These are phyloP conservation scores for Craterocephalus amniculus DNA, from an alignment of 2,797 vertebrate species.

Conservation along the genomic window DNA sequence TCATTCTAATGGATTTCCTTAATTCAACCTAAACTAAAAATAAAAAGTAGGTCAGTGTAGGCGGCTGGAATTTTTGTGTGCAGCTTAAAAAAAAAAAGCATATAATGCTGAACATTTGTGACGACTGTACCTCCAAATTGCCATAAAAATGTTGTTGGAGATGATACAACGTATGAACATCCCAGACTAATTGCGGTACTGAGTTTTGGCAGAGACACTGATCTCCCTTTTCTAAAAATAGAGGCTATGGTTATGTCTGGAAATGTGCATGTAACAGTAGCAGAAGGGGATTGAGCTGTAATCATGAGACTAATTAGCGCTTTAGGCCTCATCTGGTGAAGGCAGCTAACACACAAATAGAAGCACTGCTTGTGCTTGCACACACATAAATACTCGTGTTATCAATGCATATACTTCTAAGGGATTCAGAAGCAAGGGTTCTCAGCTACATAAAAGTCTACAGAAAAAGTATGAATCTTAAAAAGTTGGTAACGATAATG, in stretches of 20 bases:
- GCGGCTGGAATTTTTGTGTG: not conserved
- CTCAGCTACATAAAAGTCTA: conserved; percentile 2
- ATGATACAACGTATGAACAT: conserved; percentile 23
- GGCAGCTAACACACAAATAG: conserved; percentile 45
- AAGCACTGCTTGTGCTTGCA: conserved; percentile 17
- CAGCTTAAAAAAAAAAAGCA: conserved; percentile 1
- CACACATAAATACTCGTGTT: conserved; percentile 5
- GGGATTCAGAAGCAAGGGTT: conserved; percentile 6
- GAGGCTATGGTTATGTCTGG: conserved; percentile 29
- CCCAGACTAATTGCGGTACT: conserved; percentile 27
- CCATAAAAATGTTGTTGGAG: conserved; percentile 19
- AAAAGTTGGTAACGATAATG: conserved; percentile 24
- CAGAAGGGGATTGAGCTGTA: conserved; percentile 50
- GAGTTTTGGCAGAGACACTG: conserved; percentile 37
- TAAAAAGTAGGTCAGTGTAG: not conserved
- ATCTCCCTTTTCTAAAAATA: conserved; percentile 59
- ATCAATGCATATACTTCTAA: not conserved
- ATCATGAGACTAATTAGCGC: conserved; percentile 66
- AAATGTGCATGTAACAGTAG: conserved; percentile 42
- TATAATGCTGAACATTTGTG: not conserved
- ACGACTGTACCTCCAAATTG: conserved; percentile 24
- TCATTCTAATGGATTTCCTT: conserved; percentile 3
- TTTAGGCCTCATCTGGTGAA: conserved; percentile 49
- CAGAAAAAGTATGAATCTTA: conserved; percentile 10
- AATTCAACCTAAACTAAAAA: conserved; percentile 15